These are phyloP conservation scores for Heterotilapia buettikoferi DNA, from an alignment of 2,113 vertebrate genomes.

Conservation along the genomic window DNA sequence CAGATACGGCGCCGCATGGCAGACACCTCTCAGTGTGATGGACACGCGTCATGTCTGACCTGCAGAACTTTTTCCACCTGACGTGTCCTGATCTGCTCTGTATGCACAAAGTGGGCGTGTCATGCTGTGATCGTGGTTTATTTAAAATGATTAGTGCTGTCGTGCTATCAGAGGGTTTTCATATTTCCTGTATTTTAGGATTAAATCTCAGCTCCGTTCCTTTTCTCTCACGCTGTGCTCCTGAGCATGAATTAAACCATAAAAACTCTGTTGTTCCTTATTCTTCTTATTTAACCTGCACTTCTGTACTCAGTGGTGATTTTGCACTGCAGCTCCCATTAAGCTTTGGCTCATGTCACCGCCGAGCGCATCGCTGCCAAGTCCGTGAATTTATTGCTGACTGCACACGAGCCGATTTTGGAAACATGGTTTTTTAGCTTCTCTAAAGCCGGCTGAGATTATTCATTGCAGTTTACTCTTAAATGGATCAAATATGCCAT, in stretches of 20 bases:
- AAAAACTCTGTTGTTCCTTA: background rate
- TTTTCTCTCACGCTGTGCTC: background rate
- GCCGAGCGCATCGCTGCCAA: background rate
- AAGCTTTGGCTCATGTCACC: background rate
- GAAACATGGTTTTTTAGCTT: background rate
- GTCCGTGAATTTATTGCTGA: background rate
- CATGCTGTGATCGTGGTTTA: background rate
- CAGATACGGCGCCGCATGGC: rapidly evolving
- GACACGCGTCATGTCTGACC: rapidly evolving
- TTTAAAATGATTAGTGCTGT: rapidly evolving
- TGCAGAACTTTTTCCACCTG: background rate
- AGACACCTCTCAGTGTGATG: background rate
- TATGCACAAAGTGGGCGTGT: background rate
- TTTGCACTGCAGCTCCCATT: background rate
- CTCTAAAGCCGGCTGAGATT: background rate
- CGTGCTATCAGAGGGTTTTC: background rate
- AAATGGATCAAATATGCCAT: background rate
- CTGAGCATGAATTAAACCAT: background rate
- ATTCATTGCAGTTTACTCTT: rapidly evolving
- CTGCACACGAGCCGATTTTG: background rate
- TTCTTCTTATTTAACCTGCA: background rate
- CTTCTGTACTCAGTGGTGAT: background rate
- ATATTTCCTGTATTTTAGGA: background rate
- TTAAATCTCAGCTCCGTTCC: background rate
- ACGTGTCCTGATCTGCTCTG: background rate